phyloP scores from a whole-genome alignment of 2,113 vertebrate genomes.

The Eulemur macaco region DNA sequence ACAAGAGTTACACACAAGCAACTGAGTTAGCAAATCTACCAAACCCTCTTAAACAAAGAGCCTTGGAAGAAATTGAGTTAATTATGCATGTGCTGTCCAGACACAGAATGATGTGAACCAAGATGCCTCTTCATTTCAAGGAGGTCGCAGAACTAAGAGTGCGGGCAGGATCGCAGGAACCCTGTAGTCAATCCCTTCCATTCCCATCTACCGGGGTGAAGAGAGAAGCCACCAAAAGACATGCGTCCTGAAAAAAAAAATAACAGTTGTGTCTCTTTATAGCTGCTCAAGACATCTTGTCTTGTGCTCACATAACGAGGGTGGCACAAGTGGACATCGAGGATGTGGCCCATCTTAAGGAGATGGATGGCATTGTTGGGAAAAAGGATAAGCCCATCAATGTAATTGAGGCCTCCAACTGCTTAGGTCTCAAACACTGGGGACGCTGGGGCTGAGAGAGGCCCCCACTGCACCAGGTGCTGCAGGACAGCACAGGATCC shows the following conservation, averaged over 20 bases:
- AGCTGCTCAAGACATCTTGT: not conserved
- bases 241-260: not conserved
- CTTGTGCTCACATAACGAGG: not conserved
- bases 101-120: not conserved
- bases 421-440: fast-evolving
- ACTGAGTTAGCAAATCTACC: not conserved
- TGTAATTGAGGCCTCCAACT: not conserved
- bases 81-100: not conserved
- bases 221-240: fast-evolving
- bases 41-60: not conserved
- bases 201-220: not conserved
- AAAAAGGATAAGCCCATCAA: not conserved
- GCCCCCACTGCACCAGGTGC: not conserved
- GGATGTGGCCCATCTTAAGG: not conserved
- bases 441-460: fast-evolving
- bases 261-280: not conserved
- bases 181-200: not conserved
- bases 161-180: fast-evolving
- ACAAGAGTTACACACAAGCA: not conserved
- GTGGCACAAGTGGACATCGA: no score
- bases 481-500: no score
- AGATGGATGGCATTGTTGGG: fast-evolving
- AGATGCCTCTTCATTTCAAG: not conserved
- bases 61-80: not conserved
- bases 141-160: not conserved